Evolutionary conservation across 2,888 invertebrate species (phyloP).

Genomic region (Chydorus sphaericus): DNA sequence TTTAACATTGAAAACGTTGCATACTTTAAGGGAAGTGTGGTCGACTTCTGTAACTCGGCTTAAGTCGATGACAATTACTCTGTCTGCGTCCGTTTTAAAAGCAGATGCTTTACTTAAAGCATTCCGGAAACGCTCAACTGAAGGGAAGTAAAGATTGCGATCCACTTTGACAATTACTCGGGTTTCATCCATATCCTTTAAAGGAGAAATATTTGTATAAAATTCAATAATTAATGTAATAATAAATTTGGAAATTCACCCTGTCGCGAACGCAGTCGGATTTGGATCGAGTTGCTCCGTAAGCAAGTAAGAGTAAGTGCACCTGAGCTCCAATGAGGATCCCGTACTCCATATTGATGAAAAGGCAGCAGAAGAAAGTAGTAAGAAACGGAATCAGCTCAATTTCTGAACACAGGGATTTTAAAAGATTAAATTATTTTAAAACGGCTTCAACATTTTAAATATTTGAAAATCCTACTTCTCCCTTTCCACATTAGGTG

Average conservation of each 20-base stretch:
- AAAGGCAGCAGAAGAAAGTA: conserved; percentile 13
- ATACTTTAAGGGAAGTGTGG: conserved; percentile 6
- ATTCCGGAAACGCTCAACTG: conserved; percentile 10
- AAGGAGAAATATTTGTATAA: too few relatives aligned
- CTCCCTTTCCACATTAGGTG: conserved; percentile 13
- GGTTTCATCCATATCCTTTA: neutral
- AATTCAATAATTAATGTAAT: too few relatives aligned
- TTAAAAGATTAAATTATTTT: too few relatives aligned
- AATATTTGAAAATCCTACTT: conserved; percentile 6
- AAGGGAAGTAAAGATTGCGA: conserved; percentile 10
- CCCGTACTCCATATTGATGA: conserved; percentile 14
- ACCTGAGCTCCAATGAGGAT: conserved; percentile 12
- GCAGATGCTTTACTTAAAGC: neutral
- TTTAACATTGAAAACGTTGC: too few relatives aligned
- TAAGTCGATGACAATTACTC: neutral
- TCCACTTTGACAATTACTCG: conserved; percentile 1
- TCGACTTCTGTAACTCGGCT: neutral
- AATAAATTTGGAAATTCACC: too few relatives aligned
- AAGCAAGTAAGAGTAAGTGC: conserved; percentile 12
- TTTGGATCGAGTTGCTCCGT: conserved; percentile 9
- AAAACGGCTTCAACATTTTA: too few relatives aligned
- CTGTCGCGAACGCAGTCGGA: neutral
- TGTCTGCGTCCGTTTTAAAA: too few relatives aligned
- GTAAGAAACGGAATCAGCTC: conserved; percentile 14
- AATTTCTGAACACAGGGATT: too few relatives aligned